Evolutionary conservation across 1,140 invertebrate species (phyloP), one percentile per base, ranked within the genome.

Genomic region (Heliconius congener): DNA sequence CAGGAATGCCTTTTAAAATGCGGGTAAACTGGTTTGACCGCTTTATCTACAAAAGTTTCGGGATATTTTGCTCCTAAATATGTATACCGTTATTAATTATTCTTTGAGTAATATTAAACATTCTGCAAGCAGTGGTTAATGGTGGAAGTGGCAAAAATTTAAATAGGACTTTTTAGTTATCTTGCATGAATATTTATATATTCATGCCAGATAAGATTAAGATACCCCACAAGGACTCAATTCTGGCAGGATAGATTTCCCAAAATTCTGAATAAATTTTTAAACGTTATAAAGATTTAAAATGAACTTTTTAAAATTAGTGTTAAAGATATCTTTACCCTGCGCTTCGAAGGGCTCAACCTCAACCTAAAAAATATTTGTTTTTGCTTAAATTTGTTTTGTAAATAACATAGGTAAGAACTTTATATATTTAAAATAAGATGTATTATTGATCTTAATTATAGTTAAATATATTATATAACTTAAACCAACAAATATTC

Each of bases 11-110:
- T 13, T 66, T 66, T 27, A 66, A 66, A 66, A 66, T 66, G 27
- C 60, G 60, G 60, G 60, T 66, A 66, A 66, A 66, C 60, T 66
- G 60, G 60, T 30, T 66, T 66, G 60, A 66, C 60, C 60, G 60
- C 60, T 66, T 66, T 66, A 27, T 66, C 27, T 23, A 66, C 23
- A 66, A 66, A 66, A 66, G 60, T 66, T 66, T 66, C 60, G 60
- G 60, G 60, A 66, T 13, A 66, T 66, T 66, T 66, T 66, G 60
- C 13, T 27, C 60, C 60, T 66, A 66, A 66, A 66, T 30, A 37
- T 66, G 27, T 66, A 30, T 66, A 66, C 11, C 27, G 60, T 66
- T 66, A 30, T 66, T 57, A 57, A 66, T 66, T 57, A 57, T 9
- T n/a, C 60, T 66, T 66, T 27, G 1, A 66, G 23, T 66, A 66